Conservation (phyloP, 2,888 invertebrate genomes). For the Troilus luridus region DNA sequence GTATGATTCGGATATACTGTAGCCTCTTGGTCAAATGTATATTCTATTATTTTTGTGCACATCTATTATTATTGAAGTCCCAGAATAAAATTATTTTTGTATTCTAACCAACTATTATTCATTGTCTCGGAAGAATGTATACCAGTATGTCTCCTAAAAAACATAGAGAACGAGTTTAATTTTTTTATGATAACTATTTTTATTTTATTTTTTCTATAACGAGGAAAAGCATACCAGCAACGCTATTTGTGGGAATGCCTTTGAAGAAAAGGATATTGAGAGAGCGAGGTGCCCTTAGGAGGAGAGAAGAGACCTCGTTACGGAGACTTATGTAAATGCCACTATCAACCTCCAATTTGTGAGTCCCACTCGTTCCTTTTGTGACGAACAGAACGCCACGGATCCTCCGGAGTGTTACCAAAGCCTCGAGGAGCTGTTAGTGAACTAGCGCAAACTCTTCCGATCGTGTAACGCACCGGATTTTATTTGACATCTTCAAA, state of each 20-base stretch:
- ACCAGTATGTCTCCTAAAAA: too few relatives aligned
- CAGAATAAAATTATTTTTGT: too few relatives aligned
- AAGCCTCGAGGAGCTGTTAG: neutral
- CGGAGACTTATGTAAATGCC: conserved; percentile 3
- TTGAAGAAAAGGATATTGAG: neutral
- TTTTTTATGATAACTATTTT: too few relatives aligned
- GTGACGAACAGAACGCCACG: neutral
- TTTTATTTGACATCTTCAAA: too few relatives aligned
- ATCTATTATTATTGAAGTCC: too few relatives aligned
- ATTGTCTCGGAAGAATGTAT: too few relatives aligned
- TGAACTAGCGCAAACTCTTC: neutral
- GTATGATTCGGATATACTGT: too few relatives aligned
- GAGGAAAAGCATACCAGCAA: neutral
- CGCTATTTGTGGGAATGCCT: neutral
- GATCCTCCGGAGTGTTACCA: neutral
- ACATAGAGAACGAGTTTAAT: too few relatives aligned
- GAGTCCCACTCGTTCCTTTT: conserved; percentile 12
- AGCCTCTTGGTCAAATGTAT: too few relatives aligned
- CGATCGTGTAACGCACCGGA: neutral
- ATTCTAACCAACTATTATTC: too few relatives aligned
- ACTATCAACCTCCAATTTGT: conserved; percentile 34
- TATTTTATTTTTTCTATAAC: conserved; percentile 67
- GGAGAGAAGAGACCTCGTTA: conserved; percentile 35
- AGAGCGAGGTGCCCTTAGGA: neutral
- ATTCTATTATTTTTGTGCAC: too few relatives aligned